Evolutionary conservation across 2,113 vertebrate species (phyloP).

Genomic region (Petromus typicus): DNA sequence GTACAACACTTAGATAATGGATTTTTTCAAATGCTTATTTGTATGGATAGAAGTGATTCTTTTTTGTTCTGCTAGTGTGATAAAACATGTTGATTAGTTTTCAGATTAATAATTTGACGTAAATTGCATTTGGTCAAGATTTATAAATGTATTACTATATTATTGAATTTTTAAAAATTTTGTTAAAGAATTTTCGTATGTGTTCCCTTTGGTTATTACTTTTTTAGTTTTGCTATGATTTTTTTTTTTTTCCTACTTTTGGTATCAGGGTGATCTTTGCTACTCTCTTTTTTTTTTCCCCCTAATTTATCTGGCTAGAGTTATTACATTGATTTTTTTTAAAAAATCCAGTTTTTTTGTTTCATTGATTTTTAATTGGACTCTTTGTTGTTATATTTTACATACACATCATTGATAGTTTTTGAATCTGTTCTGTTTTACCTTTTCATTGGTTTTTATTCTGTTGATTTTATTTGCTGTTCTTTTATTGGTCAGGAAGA

Average conservation of each 20-base stretch:
- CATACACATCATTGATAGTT: no score
- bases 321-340: neutral
- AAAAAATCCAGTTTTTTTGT: neutral
- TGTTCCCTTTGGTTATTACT: neutral
- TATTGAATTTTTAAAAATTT: neutral
- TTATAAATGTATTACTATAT: neutral
- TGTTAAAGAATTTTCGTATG: neutral
- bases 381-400: no score
- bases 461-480: neutral
- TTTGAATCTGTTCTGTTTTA: neutral
- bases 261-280: neutral
- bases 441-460: neutral
- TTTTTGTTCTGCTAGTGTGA: neutral
- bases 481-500: neutral
- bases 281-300: neutral
- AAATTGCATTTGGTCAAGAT: neutral
- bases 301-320: neutral
- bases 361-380: neutral
- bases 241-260: neutral
- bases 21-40: slow-evolving; percentile 28
- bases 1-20: neutral
- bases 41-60: neutral
- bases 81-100: neutral
- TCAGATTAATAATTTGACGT: neutral
- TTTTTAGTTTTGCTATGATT: neutral